These are phyloP conservation scores for Plebejus anna DNA, from an alignment of 2,888 invertebrate species.

Conservation along the genomic window DNA sequence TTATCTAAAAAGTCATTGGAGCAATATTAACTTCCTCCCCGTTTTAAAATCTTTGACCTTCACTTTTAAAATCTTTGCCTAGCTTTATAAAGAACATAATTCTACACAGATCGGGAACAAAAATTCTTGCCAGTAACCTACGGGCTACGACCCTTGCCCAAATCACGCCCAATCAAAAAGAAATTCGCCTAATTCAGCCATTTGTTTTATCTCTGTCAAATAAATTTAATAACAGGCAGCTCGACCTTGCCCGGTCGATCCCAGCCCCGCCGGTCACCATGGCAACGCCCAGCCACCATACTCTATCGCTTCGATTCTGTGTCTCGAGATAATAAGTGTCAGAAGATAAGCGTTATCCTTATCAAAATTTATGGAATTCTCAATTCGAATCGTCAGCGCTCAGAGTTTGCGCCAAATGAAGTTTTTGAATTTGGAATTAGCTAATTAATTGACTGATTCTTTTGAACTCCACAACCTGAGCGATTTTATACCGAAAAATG, in stretches of 20 bases:
- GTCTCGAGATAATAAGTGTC: conserved; percentile 2
- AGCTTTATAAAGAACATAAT: too few species aligned
- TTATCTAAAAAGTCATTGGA: too few species aligned
- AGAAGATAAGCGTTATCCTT: neutral
- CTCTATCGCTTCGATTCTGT: conserved; percentile 14
- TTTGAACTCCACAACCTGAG: too few species aligned
- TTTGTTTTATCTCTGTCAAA: conserved; percentile 10
- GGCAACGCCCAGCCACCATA: conserved; percentile 24
- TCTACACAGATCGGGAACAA: too few species aligned
- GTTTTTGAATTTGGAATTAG: neutral
- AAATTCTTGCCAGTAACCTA: neutral
- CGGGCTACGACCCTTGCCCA: neutral
- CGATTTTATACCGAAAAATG: neutral
- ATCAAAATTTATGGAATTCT: conserved; percentile 10
- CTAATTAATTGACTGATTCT: neutral
- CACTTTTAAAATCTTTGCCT: too few species aligned
- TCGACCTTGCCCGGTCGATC: conserved; percentile 18
- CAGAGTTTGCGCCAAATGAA: neutral
- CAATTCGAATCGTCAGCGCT: neutral
- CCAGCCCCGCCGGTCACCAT: conserved; percentile 21
- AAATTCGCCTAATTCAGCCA: neutral
- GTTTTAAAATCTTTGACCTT: too few species aligned
- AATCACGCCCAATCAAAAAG: conserved; percentile 3
- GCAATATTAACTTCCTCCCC: too few species aligned
- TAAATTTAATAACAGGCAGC: neutral